phyloP scores from a whole-genome alignment of 2,797 vertebrate species.

The Cyprinodon diabolis region DNA sequence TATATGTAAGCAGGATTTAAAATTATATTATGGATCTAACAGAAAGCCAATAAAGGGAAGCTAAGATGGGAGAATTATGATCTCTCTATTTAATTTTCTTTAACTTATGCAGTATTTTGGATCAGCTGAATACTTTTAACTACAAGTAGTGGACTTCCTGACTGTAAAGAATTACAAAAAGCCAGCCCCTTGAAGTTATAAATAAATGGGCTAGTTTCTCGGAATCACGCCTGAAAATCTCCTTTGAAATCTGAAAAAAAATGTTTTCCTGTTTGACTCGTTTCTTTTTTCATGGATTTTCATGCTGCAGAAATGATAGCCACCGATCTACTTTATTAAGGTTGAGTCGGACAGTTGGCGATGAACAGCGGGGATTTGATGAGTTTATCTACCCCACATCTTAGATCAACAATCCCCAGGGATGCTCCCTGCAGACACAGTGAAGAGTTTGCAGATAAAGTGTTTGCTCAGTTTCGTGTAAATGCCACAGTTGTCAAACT shows the following conservation, averaged over 20 bases:
- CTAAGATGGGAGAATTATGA: too few relatives aligned
- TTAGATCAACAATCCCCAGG: conserved; percentile 72
- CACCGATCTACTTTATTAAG: conserved; percentile 1
- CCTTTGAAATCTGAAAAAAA: background rate
- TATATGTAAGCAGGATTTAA: too few relatives aligned
- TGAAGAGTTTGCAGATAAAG: conserved; percentile 68
- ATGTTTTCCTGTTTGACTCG: background rate
- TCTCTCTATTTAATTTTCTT: too few relatives aligned
- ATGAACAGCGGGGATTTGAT: conserved; percentile 28
- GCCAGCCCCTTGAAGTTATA: too few relatives aligned
- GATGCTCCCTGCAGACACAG: conserved; percentile 63
- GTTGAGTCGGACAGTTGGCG: conserved; percentile 8
- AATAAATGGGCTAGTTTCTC: too few relatives aligned
- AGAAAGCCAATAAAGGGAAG: too few relatives aligned
- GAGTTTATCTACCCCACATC: conserved; percentile 70
- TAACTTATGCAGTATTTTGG: too few relatives aligned
- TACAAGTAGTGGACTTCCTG: too few relatives aligned
- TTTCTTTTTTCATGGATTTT: background rate
- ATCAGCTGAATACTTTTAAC: too few relatives aligned
- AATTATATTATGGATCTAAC: too few relatives aligned
- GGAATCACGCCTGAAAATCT: too few relatives aligned
- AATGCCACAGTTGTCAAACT: conserved; percentile 79
- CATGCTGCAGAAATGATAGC: conserved; percentile 10
- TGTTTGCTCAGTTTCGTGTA: conserved; percentile 78
- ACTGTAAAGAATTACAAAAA: too few relatives aligned